A percentile compares a stretch with the other conserved stretches of the same genome.
phyloP scores from a whole-genome alignment of 2,797 vertebrate genomes.

The Alca torda region DNA sequence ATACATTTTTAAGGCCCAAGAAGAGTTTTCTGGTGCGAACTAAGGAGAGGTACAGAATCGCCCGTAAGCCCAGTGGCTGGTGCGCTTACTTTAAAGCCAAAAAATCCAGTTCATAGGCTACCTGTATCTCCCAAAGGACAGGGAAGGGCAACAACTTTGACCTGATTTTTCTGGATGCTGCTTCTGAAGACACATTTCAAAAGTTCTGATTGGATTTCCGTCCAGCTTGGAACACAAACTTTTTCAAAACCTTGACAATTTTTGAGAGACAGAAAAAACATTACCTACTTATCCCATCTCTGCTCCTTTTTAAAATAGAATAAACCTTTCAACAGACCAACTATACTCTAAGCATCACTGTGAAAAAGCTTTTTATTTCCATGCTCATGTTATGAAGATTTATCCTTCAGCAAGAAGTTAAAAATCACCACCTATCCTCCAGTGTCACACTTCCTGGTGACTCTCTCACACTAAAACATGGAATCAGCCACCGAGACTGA shows the following conservation, averaged over 20 bases:
- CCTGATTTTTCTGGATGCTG: not conserved
- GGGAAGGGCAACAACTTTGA: not conserved
- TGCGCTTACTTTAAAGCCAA: not conserved
- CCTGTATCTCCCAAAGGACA: not conserved
- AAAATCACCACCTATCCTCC: not conserved
- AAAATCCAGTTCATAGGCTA: not conserved
- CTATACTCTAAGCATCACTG: not conserved
- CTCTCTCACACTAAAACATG: not conserved
- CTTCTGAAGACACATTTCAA: not conserved
- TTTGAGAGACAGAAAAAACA: not conserved
- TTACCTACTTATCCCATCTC: not conserved
- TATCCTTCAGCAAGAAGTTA: not conserved
- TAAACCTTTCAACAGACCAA: not conserved
- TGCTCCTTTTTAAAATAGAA: not conserved
- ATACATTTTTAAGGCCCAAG: not conserved
- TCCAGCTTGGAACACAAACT: not conserved
- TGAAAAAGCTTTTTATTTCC: not conserved
- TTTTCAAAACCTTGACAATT: not conserved
- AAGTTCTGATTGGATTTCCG: not conserved
- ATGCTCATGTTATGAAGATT: not conserved
- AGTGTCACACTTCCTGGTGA: not conserved
- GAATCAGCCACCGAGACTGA: not conserved
- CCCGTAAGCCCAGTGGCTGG: not conserved
- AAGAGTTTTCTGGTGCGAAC: not conserved
- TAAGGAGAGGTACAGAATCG: not conserved